phyloP scores from a whole-genome alignment of 2,888 invertebrate genomes.

The Notodonta dromedarius region DNA sequence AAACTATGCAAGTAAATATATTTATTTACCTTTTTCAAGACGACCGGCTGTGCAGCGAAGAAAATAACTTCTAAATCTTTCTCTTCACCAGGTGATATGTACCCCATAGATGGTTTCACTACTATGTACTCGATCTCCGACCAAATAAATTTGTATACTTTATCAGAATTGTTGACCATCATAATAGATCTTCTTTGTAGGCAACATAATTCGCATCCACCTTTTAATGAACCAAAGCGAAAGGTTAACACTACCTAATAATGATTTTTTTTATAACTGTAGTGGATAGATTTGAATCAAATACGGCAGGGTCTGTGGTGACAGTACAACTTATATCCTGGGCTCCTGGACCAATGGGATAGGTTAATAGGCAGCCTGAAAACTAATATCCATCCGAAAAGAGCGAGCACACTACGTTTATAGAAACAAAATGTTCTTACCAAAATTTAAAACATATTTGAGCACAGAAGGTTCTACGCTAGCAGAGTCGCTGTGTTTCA shows the following conservation, averaged over 20 bases:
- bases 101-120: slow-evolving; percentile 71
- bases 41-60: slow-evolving; percentile 58
- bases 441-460: slow-evolving; percentile 74
- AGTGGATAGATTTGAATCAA: no score
- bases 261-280: no score
- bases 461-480: slow-evolving; percentile 55
- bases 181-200: slow-evolving; percentile 65
- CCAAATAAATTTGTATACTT: slow-evolving; percentile 76
- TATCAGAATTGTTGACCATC: slow-evolving; percentile 77
- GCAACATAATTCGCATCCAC: slow-evolving; percentile 69
- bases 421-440: slow-evolving; percentile 37
- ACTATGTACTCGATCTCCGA: slow-evolving; percentile 56
- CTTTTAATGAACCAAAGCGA: slow-evolving; percentile 34
- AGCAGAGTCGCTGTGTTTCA: slow-evolving; percentile 49
- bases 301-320: no score
- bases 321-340: no score
- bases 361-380: no score
- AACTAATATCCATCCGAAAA: no score
- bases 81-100: slow-evolving; percentile 77
- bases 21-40: slow-evolving; percentile 55
- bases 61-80: slow-evolving; percentile 76
- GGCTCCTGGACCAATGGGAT: no score
- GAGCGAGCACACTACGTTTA: no score
- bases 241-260: no score
- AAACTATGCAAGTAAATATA: background rate